These are phyloP conservation scores for Notiomystis cincta DNA, from an alignment of 2,113 vertebrate genomes.

Conservation along the genomic window DNA sequence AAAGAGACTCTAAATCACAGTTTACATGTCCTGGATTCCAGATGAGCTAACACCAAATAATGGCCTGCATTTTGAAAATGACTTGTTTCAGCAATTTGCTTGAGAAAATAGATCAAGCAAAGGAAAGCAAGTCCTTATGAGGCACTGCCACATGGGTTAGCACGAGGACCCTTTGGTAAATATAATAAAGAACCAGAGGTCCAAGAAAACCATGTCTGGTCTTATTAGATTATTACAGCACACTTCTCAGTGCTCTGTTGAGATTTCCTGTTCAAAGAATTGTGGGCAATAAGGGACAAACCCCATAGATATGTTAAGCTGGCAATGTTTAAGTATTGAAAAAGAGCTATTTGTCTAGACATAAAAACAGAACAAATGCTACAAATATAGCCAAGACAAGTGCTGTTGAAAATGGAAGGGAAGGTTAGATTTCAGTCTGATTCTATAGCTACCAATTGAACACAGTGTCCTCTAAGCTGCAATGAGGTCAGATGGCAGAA, in stretches of 20 bases:
- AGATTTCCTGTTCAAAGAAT: neutral
- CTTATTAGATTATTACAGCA: neutral
- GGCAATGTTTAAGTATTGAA: neutral
- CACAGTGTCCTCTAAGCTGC: neutral
- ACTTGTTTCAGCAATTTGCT: slow-evolving; percentile 40
- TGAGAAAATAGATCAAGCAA: slow-evolving; percentile 39
- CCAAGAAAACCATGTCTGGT: neutral
- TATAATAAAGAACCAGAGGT: neutral
- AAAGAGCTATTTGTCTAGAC: neutral
- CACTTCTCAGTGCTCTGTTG: neutral
- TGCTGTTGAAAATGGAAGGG: neutral
- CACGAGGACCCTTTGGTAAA: neutral
- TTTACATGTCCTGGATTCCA: slow-evolving; percentile 20
- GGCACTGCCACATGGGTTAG: neutral
- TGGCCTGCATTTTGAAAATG: neutral
- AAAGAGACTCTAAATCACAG: slow-evolving; percentile 1
- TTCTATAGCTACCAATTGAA: neutral
- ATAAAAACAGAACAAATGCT: neutral
- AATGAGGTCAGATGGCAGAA: neutral
- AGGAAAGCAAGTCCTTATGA: neutral
- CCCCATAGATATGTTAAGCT: neutral
- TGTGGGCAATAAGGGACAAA: neutral
- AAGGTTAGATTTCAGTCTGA: neutral
- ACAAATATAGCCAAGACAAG: neutral
- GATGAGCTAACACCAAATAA: slow-evolving; percentile 50